These are phyloP conservation scores for Nasonia vitripennis DNA, from an alignment of 1,140 invertebrate species.

Conservation along the genomic window DNA sequence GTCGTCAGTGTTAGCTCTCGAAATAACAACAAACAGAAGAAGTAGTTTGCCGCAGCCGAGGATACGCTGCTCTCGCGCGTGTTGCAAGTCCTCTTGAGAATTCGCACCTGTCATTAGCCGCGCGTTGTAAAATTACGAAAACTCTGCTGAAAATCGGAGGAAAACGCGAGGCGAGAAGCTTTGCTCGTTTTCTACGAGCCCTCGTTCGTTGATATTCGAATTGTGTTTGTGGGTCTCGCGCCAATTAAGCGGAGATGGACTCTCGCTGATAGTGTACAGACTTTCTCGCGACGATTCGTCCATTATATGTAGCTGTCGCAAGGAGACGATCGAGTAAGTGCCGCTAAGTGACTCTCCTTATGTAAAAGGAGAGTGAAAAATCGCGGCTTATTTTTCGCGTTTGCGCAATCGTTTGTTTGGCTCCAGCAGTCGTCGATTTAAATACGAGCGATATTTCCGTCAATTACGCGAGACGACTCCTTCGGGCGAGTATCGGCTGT, in stretches of 20 bases:
- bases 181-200: too few species aligned
- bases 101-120: conserved; percentile 18
- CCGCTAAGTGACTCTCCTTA: background rate
- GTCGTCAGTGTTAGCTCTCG: conserved; percentile 4
- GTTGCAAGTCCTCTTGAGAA: background rate
- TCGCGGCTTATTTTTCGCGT: background rate
- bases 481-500: background rate
- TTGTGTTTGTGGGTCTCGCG: background rate
- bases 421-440: background rate
- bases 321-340: background rate
- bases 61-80: background rate
- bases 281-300: background rate
- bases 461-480: background rate
- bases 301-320: background rate
- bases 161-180: background rate
- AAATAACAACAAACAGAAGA: background rate
- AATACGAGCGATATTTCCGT: background rate
- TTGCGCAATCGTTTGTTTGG: background rate
- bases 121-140: background rate
- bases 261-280: background rate
- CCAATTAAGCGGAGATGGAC: background rate
- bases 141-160: background rate
- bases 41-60: conserved; percentile 1
- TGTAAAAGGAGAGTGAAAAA: background rate
- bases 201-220: background rate